A percentile compares a stretch with the other conserved stretches of the same genome.
These are phyloP conservation scores for Adelges cooleyi DNA, from an alignment of 1,140 invertebrate genomes.

Conservation along the genomic window DNA sequence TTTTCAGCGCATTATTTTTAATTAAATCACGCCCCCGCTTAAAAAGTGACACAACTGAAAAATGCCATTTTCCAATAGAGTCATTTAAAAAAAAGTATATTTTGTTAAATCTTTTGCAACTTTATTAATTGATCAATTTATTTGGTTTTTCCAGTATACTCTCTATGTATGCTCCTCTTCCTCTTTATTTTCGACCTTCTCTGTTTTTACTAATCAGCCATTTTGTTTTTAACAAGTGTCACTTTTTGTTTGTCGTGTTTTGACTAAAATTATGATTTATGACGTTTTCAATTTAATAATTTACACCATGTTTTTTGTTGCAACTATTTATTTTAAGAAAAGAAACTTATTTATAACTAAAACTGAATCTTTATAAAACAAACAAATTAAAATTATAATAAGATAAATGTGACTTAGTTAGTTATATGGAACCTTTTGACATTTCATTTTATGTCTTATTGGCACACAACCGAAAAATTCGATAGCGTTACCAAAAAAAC, in stretches of 20 bases:
- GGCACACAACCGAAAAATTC: too few relatives aligned
- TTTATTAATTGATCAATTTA: not conserved
- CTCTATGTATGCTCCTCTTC: not conserved
- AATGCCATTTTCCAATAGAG: too few relatives aligned
- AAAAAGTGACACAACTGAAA: too few relatives aligned
- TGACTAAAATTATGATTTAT: not conserved
- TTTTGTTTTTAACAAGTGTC: not conserved
- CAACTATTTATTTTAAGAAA: not conserved
- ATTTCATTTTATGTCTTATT: too few relatives aligned
- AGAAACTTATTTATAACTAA: not conserved
- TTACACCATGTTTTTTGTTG: not conserved
- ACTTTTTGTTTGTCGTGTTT: not conserved
- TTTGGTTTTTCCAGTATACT: not conserved
- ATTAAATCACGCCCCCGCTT: too few relatives aligned
- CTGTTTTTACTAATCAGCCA: not conserved
- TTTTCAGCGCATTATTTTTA: too few relatives aligned
- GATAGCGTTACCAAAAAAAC: too few relatives aligned
- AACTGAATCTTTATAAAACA: not conserved
- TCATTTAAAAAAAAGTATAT: too few relatives aligned
- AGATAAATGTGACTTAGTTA: not conserved
- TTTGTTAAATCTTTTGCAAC: too few relatives aligned
- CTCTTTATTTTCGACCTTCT: not conserved
- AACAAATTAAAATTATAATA: not conserved
- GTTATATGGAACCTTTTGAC: not conserved
- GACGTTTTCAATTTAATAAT: not conserved